These are phyloP conservation scores for Aepyceros melampus DNA, from an alignment of 2,113 vertebrate genomes.

Conservation along the genomic window DNA sequence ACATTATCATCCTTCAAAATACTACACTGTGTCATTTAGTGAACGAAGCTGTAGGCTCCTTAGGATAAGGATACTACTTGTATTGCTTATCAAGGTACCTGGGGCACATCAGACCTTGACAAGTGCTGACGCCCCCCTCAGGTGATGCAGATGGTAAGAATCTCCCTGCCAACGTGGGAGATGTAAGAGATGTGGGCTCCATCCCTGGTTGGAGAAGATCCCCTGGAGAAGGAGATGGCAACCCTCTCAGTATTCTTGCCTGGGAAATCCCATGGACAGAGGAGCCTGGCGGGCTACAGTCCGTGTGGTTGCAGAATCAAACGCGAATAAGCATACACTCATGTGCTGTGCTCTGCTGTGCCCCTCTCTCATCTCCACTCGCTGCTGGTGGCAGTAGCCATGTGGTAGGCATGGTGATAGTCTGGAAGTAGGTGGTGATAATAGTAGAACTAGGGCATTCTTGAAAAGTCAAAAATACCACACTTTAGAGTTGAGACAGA, in stretches of 20 bases:
- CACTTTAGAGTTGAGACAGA: not conserved
- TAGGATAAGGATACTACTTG: not conserved
- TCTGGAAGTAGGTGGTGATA: not conserved
- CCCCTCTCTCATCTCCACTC: not conserved
- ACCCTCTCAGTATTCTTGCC: not conserved
- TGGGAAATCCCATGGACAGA: not conserved
- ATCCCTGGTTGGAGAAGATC: not conserved
- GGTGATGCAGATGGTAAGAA: not conserved
- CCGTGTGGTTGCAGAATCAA: not conserved
- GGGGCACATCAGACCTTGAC: not conserved
- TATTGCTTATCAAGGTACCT: not conserved
- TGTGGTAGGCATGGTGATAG: fast-evolving
- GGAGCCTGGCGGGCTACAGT: not conserved
- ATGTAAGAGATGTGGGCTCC: not conserved
- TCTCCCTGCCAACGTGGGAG: not conserved
- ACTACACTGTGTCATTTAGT: not conserved
- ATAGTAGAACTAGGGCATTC: not conserved
- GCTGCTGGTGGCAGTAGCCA: no score
- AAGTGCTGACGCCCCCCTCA: not conserved
- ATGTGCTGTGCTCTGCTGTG: fast-evolving
- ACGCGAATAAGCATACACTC: not conserved
- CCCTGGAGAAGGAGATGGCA: not conserved
- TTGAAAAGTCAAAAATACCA: not conserved
- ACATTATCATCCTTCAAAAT: not conserved
- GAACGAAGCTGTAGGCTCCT: not conserved